These are phyloP conservation scores for Myodes glareolus DNA, from an alignment of 2,113 vertebrate species.

Conservation along the genomic window DNA sequence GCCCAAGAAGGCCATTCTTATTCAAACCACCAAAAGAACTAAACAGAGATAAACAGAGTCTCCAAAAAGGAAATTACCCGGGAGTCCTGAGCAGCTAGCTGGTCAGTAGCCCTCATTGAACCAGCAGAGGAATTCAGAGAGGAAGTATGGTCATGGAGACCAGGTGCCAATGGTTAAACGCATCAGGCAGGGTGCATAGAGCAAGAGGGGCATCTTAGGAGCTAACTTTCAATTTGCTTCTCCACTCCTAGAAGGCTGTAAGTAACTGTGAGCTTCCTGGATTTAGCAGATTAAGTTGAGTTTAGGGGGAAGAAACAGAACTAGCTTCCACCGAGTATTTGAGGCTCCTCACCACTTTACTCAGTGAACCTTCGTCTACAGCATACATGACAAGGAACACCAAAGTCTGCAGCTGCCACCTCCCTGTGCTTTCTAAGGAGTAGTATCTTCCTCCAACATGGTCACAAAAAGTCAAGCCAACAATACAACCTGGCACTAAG, in stretches of 20 bases:
- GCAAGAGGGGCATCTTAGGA: neutral
- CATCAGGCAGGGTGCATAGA: no score
- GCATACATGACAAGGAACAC: rapidly evolving
- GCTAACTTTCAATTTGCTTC: neutral
- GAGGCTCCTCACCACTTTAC: rapidly evolving
- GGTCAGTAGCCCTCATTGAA: neutral
- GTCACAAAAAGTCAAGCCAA: neutral
- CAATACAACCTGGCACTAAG: neutral
- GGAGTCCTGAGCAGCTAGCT: neutral
- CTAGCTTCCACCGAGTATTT: neutral
- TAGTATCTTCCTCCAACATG: neutral
- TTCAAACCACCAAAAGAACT: neutral
- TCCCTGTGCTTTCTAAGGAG: neutral
- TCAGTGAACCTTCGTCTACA: rapidly evolving
- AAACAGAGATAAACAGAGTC: neutral
- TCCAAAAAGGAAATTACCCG: neutral
- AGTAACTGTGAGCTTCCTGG: neutral
- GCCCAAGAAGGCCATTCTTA: neutral
- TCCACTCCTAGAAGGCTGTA: neutral
- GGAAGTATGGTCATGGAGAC: neutral
- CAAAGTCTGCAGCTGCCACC: rapidly evolving
- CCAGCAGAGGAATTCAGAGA: neutral
- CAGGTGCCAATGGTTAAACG: neutral
- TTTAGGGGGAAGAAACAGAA: neutral
- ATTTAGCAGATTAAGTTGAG: neutral